Base-by-base conservation (phyloP, 1,140 invertebrate species). In the Bombus fervidus region DNA sequence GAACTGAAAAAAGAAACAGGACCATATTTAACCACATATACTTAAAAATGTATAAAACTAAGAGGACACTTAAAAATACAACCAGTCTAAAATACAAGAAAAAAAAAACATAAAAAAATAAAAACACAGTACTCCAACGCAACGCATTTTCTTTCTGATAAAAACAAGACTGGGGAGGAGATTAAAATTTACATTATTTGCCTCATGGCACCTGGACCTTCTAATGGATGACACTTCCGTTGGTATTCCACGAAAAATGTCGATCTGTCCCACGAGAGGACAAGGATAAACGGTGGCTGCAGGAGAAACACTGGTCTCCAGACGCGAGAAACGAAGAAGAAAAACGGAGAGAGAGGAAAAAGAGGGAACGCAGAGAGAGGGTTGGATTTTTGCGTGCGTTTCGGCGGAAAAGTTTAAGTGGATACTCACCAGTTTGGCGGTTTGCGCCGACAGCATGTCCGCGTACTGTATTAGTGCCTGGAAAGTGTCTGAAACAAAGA, bases 401-500 rank as follows among this genome's bases (percentile, higher is more conserved):
- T 66, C n/a, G 18, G 76, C 59, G 59, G 41, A 69, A 75, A 84
- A 87, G 85, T 76, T 83, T 86, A 88, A 91, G 85, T 82, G 76
- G 90, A 92, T 94, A 97, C 97, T 97, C 95, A 98, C 97, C 95
- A 97, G 96, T 97, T 99, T 99, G 93, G 99, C 99, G 92, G 98
- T 97, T 95, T 99, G 99, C 86, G 99, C 99, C 88, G 98, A 98
- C 92, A 98, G 97, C 83, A 99, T 98, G 96, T 99, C 99, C 88
- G 98, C 97, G 95, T 99, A 99, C 96, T 99, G 99, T 95, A 99
- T 99, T 91, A 99, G 96, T 83, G 99, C 99, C 97, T 99, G 99
- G 97, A 99, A 99, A 96, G 98, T 98, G 96, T 98, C 98, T 99
- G 96, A 87, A 97, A 97, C 93, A 89, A 74, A 88, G 47, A 77